A percentile compares a stretch with the other conserved stretches of the same genome.
Evolutionary conservation across 2,113 vertebrate genomes (phyloP).

Genomic region (Terrapene triunguis): DNA sequence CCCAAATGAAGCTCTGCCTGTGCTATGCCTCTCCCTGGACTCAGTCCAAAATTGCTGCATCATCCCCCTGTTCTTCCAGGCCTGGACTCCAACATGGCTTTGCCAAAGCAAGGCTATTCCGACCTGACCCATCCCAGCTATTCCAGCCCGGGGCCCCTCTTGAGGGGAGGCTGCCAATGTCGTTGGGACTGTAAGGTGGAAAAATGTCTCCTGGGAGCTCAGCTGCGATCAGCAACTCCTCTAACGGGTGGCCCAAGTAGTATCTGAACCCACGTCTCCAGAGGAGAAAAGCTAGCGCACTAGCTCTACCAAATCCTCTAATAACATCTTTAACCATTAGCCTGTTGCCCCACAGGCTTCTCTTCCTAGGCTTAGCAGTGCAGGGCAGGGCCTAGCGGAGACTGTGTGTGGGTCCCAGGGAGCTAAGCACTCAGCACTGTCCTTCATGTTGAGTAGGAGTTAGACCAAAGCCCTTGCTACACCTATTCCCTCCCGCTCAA

Average conservation of each 20-base stretch:
- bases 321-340: not conserved
- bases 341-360: not conserved
- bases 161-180: not conserved
- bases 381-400: not conserved
- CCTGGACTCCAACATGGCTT: not conserved
- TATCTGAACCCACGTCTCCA: not conserved
- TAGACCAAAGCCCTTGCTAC: not conserved
- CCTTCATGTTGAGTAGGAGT: not conserved
- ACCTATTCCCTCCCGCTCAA: not conserved
- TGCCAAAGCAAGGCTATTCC: not conserved
- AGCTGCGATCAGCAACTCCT: not conserved
- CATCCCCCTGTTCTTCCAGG: not conserved
- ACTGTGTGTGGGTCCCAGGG: too few species aligned
- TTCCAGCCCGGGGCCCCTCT: not conserved
- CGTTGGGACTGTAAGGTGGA: not conserved
- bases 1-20: not conserved
- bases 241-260: not conserved
- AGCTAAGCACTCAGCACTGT: not conserved
- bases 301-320: not conserved
- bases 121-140: not conserved
- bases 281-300: not conserved
- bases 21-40: not conserved
- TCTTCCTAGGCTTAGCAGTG: not conserved
- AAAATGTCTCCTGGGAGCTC: not conserved
- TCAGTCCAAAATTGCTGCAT: not conserved